Base-by-base conservation (phyloP, 2,797 vertebrate species). In the Amblyraja radiata region DNA sequence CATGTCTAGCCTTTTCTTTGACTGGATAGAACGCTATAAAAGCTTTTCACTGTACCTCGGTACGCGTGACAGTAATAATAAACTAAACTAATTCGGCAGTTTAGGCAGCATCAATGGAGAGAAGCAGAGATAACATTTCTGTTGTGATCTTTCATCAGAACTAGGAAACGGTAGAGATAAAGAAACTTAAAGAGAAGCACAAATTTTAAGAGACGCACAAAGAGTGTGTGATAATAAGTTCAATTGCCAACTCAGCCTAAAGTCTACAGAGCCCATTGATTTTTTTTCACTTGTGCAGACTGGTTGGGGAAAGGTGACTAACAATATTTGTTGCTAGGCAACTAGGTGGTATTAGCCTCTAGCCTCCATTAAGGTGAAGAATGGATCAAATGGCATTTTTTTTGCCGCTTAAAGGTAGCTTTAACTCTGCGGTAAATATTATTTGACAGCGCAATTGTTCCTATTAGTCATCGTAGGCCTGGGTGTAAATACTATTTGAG, bases 321-420 rank as follows among this genome's bases (percentile, higher is more conserved):
- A 88, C 83, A 86, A n/a, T 68, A 28, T 88, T 88, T 65, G 84
- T 65, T 88, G n/a, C 84, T 36, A 88, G 61, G 84, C 84, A 88
- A 88, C 84, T 63, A 65, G 16, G 18, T 65, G 61, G 13, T 65
- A 32, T 88, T 88, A 32, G 61, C 61, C 32, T 18, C 61, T 63
- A 18, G 6, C 21, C 84, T 86, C 13, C 83, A 28, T 32, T 86
- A 61, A 86, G 13, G 28, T 13, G 18, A 86, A 32, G 58, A 63
- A 86, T 68, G 61, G 61, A 88, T 16, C 61, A 14, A 36, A 63
- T 88, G 84, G 28, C 61, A 21, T 14, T n/a, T 11, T 25, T 28
- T 16, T n/a, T 63, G 54, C 25, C n/a, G 28, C 83, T 86, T 86
- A 86, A 86, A 86, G 58, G 28, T 25, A 9, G 61, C 58, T 61